These are phyloP conservation scores for Lontra canadensis DNA, from an alignment of 2,113 vertebrate species.

Conservation along the genomic window DNA sequence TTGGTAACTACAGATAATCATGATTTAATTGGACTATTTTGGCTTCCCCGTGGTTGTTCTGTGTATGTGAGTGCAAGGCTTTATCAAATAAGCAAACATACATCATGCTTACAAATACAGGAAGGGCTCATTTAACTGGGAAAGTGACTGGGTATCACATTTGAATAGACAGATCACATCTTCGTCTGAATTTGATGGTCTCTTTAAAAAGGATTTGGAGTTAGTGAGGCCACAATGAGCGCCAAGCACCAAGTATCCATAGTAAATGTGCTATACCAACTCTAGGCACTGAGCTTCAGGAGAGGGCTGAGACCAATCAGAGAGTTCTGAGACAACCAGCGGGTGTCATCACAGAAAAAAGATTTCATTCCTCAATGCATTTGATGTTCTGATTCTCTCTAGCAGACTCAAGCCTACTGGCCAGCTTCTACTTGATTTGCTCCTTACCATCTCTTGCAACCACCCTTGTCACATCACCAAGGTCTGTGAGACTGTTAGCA, in stretches of 20 bases:
- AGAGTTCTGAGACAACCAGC: neutral
- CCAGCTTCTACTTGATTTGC: neutral
- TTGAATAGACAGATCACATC: neutral
- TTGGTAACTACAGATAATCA: neutral
- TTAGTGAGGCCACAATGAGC: neutral
- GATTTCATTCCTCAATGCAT: neutral
- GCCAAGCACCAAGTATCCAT: neutral
- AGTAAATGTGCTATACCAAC: neutral
- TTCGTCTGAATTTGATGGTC: neutral
- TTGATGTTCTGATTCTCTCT: neutral
- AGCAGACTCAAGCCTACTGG: neutral
- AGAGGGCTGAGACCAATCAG: neutral
- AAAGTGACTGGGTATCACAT: neutral
- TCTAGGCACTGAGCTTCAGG: neutral
- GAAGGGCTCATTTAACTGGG: neutral
- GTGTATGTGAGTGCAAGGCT: neutral
- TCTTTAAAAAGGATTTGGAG: neutral
- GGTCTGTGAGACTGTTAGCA: neutral
- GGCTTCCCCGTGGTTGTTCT: neutral
- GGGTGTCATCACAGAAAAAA: neutral
- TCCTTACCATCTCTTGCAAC: neutral
- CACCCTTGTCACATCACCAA: neutral
- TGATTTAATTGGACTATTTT: neutral
- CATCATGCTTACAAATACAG: neutral
- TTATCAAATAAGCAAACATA: neutral